Base-by-base conservation (phyloP, 2,797 vertebrate genomes). In the Xenopus petersii region DNA sequence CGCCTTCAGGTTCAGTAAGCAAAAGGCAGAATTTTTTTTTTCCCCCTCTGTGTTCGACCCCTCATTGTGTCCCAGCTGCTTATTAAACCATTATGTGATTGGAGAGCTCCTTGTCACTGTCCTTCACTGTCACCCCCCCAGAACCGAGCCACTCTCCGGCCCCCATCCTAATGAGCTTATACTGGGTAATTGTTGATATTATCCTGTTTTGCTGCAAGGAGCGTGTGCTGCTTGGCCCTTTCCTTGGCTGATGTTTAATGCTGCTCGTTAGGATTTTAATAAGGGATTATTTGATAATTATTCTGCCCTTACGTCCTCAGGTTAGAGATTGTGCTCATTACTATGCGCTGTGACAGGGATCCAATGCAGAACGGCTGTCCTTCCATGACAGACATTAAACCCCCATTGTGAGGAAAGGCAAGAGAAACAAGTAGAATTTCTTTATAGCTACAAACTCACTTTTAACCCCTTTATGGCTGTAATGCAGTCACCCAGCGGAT, bases 291-390 rank as follows among this genome's bases (percentile, higher is more conserved):
- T 80, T 83, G 88, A 87, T 86, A 83, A 89, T 91, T 81, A 85
- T 80, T 77, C 78, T 88, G 90, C 87, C 90, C 91, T 90, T 86
- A 87, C 79, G 88, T 88, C 93, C 87, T n/a, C 71, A 72, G 86
- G 76, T 84, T 85, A 83, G 81, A 86, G 77, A 86, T 83, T 60
- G 70, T 86, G 81, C 88, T 93, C 87, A 82, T 90, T 90, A 90
- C 84, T 86, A 83, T 86, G 87, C 82, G 80, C 83, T 82, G 86
- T 81, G 85, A 78, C 70, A 78, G 55, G 70, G 71, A 73, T 70
- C 55, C 71, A 70, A 70, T 74, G 76, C 71, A 61, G 61, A 74
- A 42, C 64, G 70, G 68, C 60, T 70, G 70, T 77, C 75, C 70
- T 77, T 77, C 69, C 70, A 73, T 79, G 71, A 79, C 76, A 79